A percentile compares a stretch with the other conserved stretches of the same genome.
phyloP scores from a whole-genome alignment of 2,888 invertebrate species.

The Achlya flavicornis region DNA sequence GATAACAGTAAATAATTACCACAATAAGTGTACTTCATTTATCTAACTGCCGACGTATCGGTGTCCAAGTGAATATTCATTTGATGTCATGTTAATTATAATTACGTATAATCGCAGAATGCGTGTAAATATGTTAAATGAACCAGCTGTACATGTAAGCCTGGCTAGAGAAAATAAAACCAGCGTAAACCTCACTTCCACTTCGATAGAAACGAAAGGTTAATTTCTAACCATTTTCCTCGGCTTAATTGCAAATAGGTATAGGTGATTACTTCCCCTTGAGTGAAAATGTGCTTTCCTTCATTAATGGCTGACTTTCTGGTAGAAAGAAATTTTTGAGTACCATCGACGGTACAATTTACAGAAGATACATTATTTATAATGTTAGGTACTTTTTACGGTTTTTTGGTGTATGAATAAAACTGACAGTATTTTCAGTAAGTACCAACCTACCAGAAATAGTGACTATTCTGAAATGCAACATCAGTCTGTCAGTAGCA shows the following conservation, averaged over 20 bases:
- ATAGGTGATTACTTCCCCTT: constrained; percentile 60
- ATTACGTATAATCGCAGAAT: neutral
- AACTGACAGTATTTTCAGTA: no score
- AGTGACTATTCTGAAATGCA: neutral
- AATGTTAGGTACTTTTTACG: neutral
- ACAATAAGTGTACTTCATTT: neutral
- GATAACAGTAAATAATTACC: neutral
- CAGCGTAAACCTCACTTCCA: constrained; percentile 39
- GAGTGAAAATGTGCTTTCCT: constrained; percentile 57
- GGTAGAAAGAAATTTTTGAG: constrained; percentile 31
- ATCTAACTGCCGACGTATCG: neutral
- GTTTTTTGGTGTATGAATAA: neutral
- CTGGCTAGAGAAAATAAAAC: constrained; percentile 39
- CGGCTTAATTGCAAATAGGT: constrained; percentile 50
- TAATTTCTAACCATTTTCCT: constrained; percentile 48
- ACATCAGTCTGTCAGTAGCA: neutral
- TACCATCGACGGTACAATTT: neutral
- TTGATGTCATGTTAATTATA: constrained; percentile 10
- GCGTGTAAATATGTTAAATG: neutral
- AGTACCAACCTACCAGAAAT: neutral
- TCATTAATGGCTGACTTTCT: constrained; percentile 40
- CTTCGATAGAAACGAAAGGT: constrained; percentile 46
- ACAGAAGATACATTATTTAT: no score
- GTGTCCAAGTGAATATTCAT: neutral
- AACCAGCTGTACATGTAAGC: constrained; percentile 12